Percentiles rank a stretch among this genome's conserved stretches.
Evolutionary conservation across 1,140 invertebrate genomes (phyloP).

Genomic region (Solenopsis invicta): DNA sequence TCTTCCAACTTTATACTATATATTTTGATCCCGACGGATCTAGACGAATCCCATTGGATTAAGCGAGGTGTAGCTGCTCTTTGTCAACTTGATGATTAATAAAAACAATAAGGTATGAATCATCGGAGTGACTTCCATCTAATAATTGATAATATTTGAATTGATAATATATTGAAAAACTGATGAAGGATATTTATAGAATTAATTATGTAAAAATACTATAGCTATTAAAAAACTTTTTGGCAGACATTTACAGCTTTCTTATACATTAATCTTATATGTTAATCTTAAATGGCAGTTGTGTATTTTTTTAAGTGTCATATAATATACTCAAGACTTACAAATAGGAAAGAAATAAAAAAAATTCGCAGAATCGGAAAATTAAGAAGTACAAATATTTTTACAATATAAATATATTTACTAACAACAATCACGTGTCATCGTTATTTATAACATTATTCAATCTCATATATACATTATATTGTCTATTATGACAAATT

Average conservation of each 20-base stretch:
- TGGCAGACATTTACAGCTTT: neutral
- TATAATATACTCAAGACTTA: slow-evolving; percentile 3
- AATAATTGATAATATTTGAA: neutral
- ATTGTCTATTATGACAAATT: neutral
- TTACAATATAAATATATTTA: slow-evolving; percentile 52
- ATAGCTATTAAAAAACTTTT: neutral
- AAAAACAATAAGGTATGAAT: slow-evolving; percentile 6
- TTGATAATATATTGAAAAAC: neutral
- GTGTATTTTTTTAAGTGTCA: neutral
- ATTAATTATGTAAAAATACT: neutral
- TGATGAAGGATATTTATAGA: neutral
- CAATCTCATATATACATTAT: slow-evolving; percentile 28
- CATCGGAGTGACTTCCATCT: neutral
- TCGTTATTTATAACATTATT: slow-evolving; percentile 39
- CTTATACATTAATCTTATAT: neutral
- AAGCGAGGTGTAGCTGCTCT: slow-evolving; percentile 93
- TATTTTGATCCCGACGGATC: slow-evolving; percentile 90
- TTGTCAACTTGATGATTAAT: slow-evolving; percentile 92
- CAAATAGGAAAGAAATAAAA: neutral
- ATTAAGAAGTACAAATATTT: neutral
- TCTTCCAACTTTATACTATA: slow-evolving; percentile 97
- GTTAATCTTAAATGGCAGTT: neutral
- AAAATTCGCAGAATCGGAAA: neutral
- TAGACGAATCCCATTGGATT: slow-evolving; percentile 94
- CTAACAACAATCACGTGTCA: slow-evolving; percentile 23